Evolutionary conservation across 1,140 invertebrate genomes (phyloP), one percentile per base, ranked within the genome.

Genomic region (Rhopalosiphum padi): DNA sequence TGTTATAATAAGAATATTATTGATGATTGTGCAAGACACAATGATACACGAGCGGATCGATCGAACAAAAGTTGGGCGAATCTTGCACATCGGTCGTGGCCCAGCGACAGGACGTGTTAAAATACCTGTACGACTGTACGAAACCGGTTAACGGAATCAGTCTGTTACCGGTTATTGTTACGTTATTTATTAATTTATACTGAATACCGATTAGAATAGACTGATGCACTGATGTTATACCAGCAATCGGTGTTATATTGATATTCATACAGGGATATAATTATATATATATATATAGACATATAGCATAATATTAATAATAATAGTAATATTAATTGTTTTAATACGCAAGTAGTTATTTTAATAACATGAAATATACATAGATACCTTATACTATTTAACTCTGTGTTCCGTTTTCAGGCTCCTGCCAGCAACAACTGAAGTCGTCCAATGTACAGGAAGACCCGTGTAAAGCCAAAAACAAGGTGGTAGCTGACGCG

Each of bases 401-500:
- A n/a, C 30, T 2, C 4, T 0, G 1, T 89, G 8, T 55, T 90
- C 4, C 22, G 22, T n/a, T 91, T 83, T 46, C 51, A 93, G 91
- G 91, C 48, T 51, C n/a, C n/a, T 93, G 91, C 21, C 94, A 93
- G 60, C 93, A 94, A 77, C 94, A 94, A 55, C 46, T 94, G 41
- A 94, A 94, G 83, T 93, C 94, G 1, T 91, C 94, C 41, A 94
- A 94, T 43, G 41, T 93, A 22, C 94, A 95, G 94, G 95, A 95
- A 77, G 95, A 95, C 68, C 95, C 95, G 7, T 95, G 95, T 90
- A 95, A 95, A 68, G 89, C 94, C 43, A 95, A 95, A 77, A 94
- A 48, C 51, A 91, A 97, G 53, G 96, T 98, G 0, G 97, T 97
- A 0, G 96, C 96, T 2, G 97, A 98, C 94, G 96, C 96, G 94